These are phyloP conservation scores for Arctia plantaginis DNA, from an alignment of 2,888 invertebrate genomes.

Conservation along the genomic window DNA sequence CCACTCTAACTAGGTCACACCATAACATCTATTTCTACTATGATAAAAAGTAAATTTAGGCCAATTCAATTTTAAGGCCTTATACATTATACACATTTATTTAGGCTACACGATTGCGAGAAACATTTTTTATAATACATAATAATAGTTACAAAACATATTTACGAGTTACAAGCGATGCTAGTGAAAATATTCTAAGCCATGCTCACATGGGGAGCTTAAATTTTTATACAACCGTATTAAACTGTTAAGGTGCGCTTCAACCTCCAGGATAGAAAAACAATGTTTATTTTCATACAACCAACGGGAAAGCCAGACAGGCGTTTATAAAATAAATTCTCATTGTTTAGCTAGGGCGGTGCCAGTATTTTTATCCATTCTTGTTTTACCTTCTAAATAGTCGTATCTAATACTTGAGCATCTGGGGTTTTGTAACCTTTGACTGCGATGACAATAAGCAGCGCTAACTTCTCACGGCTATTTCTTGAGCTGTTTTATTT, in stretches of 20 bases:
- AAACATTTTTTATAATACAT: too few species aligned
- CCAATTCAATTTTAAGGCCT: too few species aligned
- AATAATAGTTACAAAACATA: neutral
- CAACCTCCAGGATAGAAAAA: slow-evolving; percentile 56
- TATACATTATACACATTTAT: neutral
- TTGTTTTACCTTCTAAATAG: slow-evolving; percentile 68
- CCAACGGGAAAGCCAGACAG: slow-evolving; percentile 65
- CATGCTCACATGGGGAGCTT: slow-evolving; percentile 33
- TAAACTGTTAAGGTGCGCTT: slow-evolving; percentile 58
- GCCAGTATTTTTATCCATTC: slow-evolving; percentile 62
- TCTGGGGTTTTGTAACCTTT: slow-evolving; percentile 57
- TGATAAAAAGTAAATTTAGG: neutral
- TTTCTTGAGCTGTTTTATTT: slow-evolving; percentile 13
- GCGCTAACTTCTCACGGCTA: slow-evolving; percentile 24
- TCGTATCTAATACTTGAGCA: slow-evolving; percentile 62
- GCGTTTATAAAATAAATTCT: slow-evolving; percentile 74
- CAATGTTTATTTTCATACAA: slow-evolving; percentile 69
- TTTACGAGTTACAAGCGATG: slow-evolving; percentile 18
- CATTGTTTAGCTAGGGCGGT: slow-evolving; percentile 61
- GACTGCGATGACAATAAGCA: slow-evolving; percentile 35
- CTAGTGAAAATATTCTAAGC: slow-evolving; percentile 35
- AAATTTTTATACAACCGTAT: slow-evolving; percentile 53
- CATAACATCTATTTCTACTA: too few species aligned
- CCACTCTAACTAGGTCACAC: too few species aligned
- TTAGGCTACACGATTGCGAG: neutral